Conservation (phyloP, 2,113 vertebrate species). For the Neolamprologus hecqui region DNA sequence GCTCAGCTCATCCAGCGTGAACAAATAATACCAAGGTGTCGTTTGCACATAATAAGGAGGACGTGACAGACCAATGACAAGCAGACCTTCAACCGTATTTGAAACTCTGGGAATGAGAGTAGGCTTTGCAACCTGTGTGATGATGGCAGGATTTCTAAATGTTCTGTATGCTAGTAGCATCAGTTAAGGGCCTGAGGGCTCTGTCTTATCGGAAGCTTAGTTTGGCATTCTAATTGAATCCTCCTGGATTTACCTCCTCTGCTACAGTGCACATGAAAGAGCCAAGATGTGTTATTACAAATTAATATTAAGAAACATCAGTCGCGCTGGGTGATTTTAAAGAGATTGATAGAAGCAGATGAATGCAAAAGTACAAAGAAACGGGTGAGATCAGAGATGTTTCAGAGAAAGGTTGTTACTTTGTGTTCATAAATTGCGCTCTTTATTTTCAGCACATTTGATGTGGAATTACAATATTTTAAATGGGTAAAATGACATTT, state of each 20-base stretch:
- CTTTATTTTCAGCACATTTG: not conserved
- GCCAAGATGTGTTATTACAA: not conserved
- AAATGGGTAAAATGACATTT: not conserved
- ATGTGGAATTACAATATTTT: not conserved
- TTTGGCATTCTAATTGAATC: not conserved
- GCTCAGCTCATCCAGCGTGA: not conserved
- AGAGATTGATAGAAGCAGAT: not conserved
- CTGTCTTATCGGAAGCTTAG: not conserved
- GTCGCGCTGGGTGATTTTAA: not conserved
- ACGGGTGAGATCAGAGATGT: rapidly evolving
- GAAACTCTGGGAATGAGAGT: not conserved
- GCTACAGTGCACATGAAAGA: not conserved
- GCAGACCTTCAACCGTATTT: rapidly evolving
- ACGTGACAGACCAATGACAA: not conserved
- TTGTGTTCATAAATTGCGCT: not conserved
- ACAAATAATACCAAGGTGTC: not conserved
- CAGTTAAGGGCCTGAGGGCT: not conserved
- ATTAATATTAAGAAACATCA: not conserved
- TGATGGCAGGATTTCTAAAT: not conserved
- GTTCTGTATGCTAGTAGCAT: not conserved
- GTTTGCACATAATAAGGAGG: not conserved
- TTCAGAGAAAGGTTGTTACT: not conserved
- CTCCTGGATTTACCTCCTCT: not conserved
- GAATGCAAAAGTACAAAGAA: not conserved
- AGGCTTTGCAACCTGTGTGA: not conserved